phyloP scores from a whole-genome alignment of 1,140 invertebrate genomes.

The Probaryconus sp. region DNA sequence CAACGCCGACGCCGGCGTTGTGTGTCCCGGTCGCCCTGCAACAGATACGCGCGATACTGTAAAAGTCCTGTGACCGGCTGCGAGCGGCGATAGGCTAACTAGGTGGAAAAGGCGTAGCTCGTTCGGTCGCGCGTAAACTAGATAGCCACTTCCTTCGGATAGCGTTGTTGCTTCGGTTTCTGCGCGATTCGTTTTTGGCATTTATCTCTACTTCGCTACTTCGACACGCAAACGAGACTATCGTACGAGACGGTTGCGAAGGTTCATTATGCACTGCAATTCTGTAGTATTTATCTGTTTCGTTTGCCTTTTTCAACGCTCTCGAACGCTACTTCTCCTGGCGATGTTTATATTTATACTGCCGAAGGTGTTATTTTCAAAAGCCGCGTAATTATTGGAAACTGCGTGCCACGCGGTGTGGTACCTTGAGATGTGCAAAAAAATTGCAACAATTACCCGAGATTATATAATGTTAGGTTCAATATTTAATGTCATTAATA shows the following conservation, averaged over 20 bases:
- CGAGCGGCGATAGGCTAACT: constrained; percentile 61
- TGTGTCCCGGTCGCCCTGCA: constrained; percentile 22
- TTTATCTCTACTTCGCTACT: constrained; percentile 46
- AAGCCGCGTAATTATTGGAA: constrained; percentile 24
- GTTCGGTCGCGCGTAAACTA: constrained; percentile 43
- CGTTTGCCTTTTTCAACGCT: constrained; percentile 26
- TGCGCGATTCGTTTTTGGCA: constrained; percentile 47
- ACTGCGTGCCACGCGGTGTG: not conserved
- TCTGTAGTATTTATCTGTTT: constrained; percentile 37
- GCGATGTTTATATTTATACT: constrained; percentile 36
- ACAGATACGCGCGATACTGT: constrained; percentile 48
- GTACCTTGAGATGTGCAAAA: not conserved
- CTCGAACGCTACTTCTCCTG: constrained; percentile 15
- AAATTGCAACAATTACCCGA: constrained; percentile 4
- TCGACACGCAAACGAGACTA: constrained; percentile 57
- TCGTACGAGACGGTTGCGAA: constrained; percentile 40
- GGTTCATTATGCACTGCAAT: constrained; percentile 50
- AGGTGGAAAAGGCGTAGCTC: constrained; percentile 55
- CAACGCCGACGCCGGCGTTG: constrained; percentile 24
- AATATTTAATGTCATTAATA: no score
- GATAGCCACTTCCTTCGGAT: constrained; percentile 68
- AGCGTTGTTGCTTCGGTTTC: constrained; percentile 42
- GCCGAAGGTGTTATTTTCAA: constrained; percentile 28
- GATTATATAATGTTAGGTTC: not conserved
- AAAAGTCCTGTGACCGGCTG: constrained; percentile 38